Percentiles rank a stretch among this genome's conserved stretches.
Conservation (phyloP, 2,797 vertebrate genomes). For the Graptemys geographica region DNA sequence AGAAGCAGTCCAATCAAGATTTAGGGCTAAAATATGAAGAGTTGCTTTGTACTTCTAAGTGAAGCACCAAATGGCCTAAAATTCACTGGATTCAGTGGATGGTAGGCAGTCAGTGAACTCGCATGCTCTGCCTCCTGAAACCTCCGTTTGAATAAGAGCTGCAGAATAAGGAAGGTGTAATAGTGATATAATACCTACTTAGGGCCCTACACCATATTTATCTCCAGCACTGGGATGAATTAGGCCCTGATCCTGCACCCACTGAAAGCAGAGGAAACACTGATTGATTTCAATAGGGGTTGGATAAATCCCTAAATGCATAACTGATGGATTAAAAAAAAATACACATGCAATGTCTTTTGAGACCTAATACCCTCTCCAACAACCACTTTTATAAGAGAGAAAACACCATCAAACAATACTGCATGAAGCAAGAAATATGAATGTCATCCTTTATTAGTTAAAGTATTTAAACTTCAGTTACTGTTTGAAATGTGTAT, state of each 20-base stretch:
- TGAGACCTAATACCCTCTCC: neutral
- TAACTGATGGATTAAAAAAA: neutral
- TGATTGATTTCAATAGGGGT: neutral
- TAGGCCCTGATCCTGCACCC: no score
- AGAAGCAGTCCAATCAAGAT: neutral
- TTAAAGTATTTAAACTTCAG: neutral
- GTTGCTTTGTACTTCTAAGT: neutral
- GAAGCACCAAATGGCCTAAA: neutral
- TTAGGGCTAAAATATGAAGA: neutral
- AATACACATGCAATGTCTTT: neutral
- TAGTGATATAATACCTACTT: neutral
- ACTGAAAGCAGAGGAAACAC: neutral
- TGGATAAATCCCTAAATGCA: neutral
- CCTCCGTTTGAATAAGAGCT: neutral
- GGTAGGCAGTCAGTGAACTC: neutral
- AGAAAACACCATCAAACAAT: neutral
- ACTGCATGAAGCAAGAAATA: no score
- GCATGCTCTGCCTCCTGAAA: neutral
- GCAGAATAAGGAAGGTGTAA: neutral
- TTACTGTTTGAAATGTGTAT: neutral
- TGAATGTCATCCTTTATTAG: no score
- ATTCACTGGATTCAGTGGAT: neutral
- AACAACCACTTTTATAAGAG: neutral
- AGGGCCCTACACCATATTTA: neutral
- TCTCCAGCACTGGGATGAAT: neutral